Conservation (phyloP, 2,888 invertebrate species). For the Dione juno region DNA sequence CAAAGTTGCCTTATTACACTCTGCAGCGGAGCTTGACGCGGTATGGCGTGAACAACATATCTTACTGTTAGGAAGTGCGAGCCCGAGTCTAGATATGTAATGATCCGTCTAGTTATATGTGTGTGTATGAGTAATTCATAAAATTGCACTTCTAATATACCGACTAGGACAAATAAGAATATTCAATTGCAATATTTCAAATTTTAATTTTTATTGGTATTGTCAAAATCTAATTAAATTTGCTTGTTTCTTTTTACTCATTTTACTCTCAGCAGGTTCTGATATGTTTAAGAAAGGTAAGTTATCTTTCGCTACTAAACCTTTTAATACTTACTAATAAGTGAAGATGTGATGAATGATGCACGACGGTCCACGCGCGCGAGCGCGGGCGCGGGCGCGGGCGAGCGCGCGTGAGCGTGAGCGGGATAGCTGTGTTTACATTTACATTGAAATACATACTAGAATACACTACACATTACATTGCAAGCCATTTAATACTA, state of each 20-base stretch:
- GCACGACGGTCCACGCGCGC: constrained; percentile 6
- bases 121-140: no score
- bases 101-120: no score
- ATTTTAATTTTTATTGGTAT: not conserved
- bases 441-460: not conserved
- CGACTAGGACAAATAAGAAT: no score
- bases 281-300: not conserved
- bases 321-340: no score
- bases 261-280: not conserved
- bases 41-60: constrained; percentile 6
- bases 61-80: constrained; percentile 4
- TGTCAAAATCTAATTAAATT: not conserved
- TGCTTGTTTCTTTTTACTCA: not conserved
- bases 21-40: constrained; percentile 30
- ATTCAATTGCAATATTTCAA: no score
- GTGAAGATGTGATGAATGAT: no score
- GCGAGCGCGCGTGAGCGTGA: no score
- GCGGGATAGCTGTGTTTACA: constrained; percentile 14
- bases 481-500: not conserved
- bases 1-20: constrained; percentile 30
- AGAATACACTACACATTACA: not conserved
- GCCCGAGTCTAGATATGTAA: not conserved
- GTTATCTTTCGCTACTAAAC: not conserved
- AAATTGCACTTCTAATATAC: no score
- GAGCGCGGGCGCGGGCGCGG: no score